Evolutionary conservation across 2,888 invertebrate genomes (phyloP).

Genomic region (Acleris literana): DNA sequence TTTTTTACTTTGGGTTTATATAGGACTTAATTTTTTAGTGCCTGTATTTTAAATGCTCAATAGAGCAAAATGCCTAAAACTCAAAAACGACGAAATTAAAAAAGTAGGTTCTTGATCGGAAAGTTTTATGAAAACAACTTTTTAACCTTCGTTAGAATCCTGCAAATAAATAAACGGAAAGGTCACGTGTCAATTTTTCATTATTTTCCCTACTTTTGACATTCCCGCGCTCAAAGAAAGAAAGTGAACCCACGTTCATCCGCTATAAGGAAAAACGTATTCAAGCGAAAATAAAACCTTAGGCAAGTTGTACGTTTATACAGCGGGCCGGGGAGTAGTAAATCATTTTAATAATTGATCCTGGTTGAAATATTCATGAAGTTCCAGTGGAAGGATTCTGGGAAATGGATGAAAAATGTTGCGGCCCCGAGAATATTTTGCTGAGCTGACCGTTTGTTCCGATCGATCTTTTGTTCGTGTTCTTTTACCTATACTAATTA

Average conservation of each 20-base stretch:
- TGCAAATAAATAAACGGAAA: neutral
- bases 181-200: neutral
- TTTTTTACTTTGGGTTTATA: too few relatives aligned
- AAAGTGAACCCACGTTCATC: slow-evolving; percentile 27
- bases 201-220: slow-evolving; percentile 33
- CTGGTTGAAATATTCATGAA: slow-evolving; percentile 79
- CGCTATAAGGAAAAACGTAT: slow-evolving; percentile 25
- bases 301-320: slow-evolving; percentile 57
- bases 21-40: too few relatives aligned
- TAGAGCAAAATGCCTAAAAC: too few relatives aligned
- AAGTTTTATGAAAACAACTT: too few relatives aligned
- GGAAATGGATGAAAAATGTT: slow-evolving; percentile 75
- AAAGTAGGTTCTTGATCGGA: too few relatives aligned
- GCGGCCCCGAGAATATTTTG: slow-evolving; percentile 61
- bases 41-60: too few relatives aligned
- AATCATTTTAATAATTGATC: slow-evolving; percentile 84
- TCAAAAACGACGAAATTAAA: too few relatives aligned
- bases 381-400: slow-evolving; percentile 67
- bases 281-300: slow-evolving; percentile 50
- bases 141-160: too few relatives aligned
- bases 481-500: slow-evolving; percentile 44
- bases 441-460: slow-evolving; percentile 57
- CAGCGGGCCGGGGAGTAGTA: slow-evolving; percentile 64
- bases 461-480: slow-evolving; percentile 40
- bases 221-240: slow-evolving; percentile 25